phyloP scores from a whole-genome alignment of 2,888 invertebrate species.

The Carabus problematicus region DNA sequence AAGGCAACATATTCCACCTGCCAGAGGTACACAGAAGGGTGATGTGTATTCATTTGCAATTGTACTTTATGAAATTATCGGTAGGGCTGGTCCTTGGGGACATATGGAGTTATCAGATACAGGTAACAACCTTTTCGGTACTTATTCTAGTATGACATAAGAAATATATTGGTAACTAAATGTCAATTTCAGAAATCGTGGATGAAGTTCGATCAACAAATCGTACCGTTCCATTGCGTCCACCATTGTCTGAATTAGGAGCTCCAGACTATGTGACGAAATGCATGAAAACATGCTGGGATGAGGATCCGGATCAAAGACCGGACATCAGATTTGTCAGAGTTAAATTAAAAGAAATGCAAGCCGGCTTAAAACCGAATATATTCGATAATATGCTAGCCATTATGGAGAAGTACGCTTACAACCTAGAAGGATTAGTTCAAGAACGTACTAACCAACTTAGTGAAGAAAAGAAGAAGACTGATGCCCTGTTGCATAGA shows the following conservation, averaged over 20 bases:
- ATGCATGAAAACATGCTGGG: constrained; percentile 81
- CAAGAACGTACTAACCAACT: constrained; percentile 83
- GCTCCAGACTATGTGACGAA: constrained; percentile 78
- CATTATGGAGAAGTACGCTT: constrained; percentile 91
- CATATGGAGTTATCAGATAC: constrained; percentile 67
- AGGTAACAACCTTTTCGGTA: constrained; percentile 58
- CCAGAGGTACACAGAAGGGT: constrained; percentile 82
- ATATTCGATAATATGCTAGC: constrained; percentile 90
- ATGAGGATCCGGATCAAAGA: constrained; percentile 77
- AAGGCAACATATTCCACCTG: constrained; percentile 64
- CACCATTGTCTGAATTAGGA: constrained; percentile 69
- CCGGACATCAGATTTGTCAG: constrained; percentile 82
- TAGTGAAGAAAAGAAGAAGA: constrained; percentile 83
- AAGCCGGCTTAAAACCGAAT: constrained; percentile 79
- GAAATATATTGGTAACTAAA: background rate
- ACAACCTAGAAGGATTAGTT: constrained; percentile 82
- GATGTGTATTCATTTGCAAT: constrained; percentile 87
- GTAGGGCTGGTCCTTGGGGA: constrained; percentile 83
- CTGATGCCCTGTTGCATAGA: constrained; percentile 81
- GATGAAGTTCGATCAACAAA: constrained; percentile 55
- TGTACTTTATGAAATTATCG: constrained; percentile 83
- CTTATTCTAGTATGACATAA: background rate
- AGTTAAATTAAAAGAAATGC: constrained; percentile 81
- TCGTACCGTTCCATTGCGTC: constrained; percentile 65
- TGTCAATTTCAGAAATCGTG: constrained; percentile 58